Conservation (phyloP, 2,113 vertebrate genomes). For the Dicerorhinus sumatrensis region DNA sequence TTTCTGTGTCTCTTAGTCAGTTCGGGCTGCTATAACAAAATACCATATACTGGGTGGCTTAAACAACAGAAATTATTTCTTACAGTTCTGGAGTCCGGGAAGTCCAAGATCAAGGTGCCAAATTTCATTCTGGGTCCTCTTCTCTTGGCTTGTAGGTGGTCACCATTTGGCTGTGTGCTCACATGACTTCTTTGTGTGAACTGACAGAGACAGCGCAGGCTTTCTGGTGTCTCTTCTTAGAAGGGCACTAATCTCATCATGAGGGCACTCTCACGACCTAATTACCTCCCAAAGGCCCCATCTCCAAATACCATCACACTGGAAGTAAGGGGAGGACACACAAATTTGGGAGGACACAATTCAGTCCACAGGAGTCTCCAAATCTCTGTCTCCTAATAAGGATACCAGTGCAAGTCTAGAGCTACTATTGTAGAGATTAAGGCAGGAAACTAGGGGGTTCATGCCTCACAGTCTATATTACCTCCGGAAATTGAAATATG, state of each 20-base stretch:
- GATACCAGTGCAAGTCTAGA: background rate
- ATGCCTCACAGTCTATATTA: too few species aligned
- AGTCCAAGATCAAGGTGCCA: background rate
- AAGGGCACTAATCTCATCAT: background rate
- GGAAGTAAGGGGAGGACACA: too few species aligned
- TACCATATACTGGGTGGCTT: background rate
- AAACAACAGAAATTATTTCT: background rate
- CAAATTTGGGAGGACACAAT: background rate
- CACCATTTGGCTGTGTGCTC: background rate
- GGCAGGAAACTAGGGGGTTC: background rate
- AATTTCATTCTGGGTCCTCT: background rate
- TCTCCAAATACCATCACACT: background rate
- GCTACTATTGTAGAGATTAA: background rate
- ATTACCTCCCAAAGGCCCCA: background rate
- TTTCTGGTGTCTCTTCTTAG: background rate
- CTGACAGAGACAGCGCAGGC: background rate
- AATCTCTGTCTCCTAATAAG: background rate
- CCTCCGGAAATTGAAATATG: background rate
- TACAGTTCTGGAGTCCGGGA: background rate
- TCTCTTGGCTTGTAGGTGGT: background rate
- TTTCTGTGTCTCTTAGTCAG: background rate
- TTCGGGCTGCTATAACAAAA: background rate
- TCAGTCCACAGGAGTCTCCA: background rate
- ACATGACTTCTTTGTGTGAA: background rate
- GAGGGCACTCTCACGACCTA: background rate